Evolutionary conservation across 2,888 invertebrate species (phyloP), one percentile per base, ranked within the genome.

Genomic region (Villa cingulata): DNA sequence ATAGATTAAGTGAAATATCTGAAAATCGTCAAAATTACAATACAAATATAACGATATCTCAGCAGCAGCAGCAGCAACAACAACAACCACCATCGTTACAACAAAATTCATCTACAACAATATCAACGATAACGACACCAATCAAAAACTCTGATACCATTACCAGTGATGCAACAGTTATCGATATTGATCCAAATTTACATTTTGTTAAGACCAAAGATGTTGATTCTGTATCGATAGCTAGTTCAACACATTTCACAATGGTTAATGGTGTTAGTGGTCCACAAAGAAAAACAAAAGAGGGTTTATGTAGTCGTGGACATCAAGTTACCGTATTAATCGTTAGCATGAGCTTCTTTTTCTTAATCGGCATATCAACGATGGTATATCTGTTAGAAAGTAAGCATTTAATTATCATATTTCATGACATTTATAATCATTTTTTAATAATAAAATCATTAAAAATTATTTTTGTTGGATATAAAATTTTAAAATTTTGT

Each of bases 201-300:
- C 58, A 65, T 57, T 64, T 64, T 46, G 56, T 63, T 50, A 59
- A 58, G 63, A 58, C 68, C 71, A 57, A 75, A 76, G 63, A 74
- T 74, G 57, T 70, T 70, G 87, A 87, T 64, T 75, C 77, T 44
- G 75, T 77, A 49, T 87, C 87, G 37, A 74, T 86, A 51, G 87
- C 86, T 45, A 87, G 87, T 70, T 87, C 87, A 51, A 87, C 84
- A 61, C 87, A 88, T 68, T 88, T 88, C 65, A 88, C 88, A 14
- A 84, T 88, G 47, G 83, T 88, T 51, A 87, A 87, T 63, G 83
- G 83, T 47, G 77, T 81, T 57, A 77, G 78, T 46, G 76, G 81
- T 59, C 74, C 75, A 52, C 64, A 66, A 44, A 76, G 78, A 61
- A 71, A 75, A 52, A 74, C 72, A 52, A 79, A 80, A 59, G 74